Conservation (phyloP, 2,888 invertebrate genomes). For the Pristionchus maxplancki region DNA sequence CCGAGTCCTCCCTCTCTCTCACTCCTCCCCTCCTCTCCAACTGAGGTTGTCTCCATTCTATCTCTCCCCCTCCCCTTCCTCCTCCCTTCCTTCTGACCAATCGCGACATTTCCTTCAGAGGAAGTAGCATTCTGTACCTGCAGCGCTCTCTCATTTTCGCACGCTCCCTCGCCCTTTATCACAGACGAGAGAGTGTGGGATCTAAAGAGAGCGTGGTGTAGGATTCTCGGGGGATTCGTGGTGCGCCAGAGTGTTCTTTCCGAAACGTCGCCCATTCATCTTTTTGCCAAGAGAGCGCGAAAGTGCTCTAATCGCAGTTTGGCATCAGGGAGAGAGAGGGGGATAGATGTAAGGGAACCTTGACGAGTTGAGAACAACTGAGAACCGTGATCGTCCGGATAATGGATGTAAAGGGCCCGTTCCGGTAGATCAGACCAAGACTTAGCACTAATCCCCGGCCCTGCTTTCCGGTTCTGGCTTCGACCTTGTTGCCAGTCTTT, state of each 20-base stretch:
- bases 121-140: neutral
- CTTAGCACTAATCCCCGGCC: neutral
- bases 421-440: constrained; percentile 44
- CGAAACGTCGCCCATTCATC: constrained; percentile 43
- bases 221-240: neutral
- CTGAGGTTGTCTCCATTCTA: constrained; percentile 11
- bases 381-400: neutral
- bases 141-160: neutral
- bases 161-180: neutral
- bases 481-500: constrained; percentile 30
- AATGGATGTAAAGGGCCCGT: neutral
- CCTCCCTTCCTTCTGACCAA: constrained; percentile 9
- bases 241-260: neutral
- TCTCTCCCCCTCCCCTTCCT: neutral
- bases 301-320: constrained; percentile 36
- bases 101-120: constrained; percentile 22
- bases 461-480: neutral
- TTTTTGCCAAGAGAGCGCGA: constrained; percentile 3
- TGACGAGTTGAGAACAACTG: neutral
- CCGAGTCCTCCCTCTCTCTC: neutral
- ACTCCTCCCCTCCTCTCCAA: neutral
- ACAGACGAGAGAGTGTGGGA: neutral
- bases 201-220: neutral
- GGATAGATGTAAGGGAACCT: constrained; percentile 18
- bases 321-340: neutral